phyloP scores from a whole-genome alignment of 2,888 invertebrate species.

The Steinernema carpocapsae region DNA sequence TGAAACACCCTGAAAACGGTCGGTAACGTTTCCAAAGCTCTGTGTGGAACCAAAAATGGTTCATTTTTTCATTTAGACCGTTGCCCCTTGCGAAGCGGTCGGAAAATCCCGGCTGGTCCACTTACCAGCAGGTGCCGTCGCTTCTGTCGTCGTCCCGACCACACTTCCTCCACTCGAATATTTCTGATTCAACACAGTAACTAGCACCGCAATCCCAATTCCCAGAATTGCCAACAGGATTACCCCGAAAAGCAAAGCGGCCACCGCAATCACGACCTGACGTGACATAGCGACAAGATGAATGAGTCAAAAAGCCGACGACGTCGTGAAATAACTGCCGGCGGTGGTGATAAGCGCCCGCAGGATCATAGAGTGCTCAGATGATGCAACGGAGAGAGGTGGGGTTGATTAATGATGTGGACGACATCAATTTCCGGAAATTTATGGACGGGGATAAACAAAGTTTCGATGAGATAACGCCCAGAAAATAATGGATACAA shows the following conservation, averaged over 20 bases:
- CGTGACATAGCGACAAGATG: background rate
- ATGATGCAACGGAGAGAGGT: background rate
- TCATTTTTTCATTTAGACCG: too few relatives aligned
- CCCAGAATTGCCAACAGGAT: conserved; percentile 1
- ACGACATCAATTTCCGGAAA: too few relatives aligned
- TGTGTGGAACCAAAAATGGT: too few relatives aligned
- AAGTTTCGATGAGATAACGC: too few relatives aligned
- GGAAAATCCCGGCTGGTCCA: too few relatives aligned
- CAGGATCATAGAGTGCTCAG: conserved; percentile 3
- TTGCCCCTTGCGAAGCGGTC: too few relatives aligned
- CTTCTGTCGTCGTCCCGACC: background rate
- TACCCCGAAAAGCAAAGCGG: background rate
- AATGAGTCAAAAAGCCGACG: background rate
- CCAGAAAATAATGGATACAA: too few relatives aligned
- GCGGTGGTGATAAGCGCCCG: background rate
- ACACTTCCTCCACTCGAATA: background rate
- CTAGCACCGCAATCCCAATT: background rate
- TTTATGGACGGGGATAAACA: too few relatives aligned
- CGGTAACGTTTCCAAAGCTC: too few relatives aligned
- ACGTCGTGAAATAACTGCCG: background rate
- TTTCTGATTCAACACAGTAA: background rate
- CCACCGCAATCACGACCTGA: background rate
- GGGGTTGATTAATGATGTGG: too few relatives aligned
- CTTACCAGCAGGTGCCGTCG: background rate
- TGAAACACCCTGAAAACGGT: too few relatives aligned